Percentiles rank a stretch among this genome's conserved stretches.
phyloP scores from a whole-genome alignment of 2,797 vertebrate genomes.

The Gallinago solitaria region DNA sequence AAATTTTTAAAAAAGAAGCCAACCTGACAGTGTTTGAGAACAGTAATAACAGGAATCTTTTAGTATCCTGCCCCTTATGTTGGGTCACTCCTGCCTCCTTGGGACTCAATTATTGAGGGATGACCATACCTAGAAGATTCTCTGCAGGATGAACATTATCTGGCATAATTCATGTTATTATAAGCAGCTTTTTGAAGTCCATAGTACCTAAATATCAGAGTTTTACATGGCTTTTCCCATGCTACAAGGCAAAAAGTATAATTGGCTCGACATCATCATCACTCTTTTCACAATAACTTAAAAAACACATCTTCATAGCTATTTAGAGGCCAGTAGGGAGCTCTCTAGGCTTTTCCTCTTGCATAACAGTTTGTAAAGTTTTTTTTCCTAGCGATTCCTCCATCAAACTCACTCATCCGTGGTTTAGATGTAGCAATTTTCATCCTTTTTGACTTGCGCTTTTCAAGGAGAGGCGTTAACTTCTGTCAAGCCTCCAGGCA shows the following conservation, averaged over 20 bases:
- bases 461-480: conserved; percentile 55
- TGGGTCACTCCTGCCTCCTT: neutral
- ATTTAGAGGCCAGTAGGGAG: conserved; percentile 7
- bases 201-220: neutral
- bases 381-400: neutral
- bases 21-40: neutral
- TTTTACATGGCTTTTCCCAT: neutral
- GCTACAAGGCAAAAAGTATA: neutral
- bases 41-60: neutral
- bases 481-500: conserved; percentile 62
- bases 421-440: neutral
- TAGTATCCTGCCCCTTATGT: neutral
- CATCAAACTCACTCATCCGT: neutral
- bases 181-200: neutral
- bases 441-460: conserved; percentile 44
- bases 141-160: neutral
- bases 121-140: neutral
- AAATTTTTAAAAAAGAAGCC: neutral
- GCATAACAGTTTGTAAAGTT: neutral
- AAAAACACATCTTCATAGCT: neutral
- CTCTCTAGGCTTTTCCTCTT: neutral
- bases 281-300: neutral
- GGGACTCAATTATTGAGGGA: neutral
- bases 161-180: neutral
- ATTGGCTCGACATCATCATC: neutral